Evolutionary conservation across 1,140 invertebrate species (phyloP).

Genomic region (Acromyrmex echinatior): DNA sequence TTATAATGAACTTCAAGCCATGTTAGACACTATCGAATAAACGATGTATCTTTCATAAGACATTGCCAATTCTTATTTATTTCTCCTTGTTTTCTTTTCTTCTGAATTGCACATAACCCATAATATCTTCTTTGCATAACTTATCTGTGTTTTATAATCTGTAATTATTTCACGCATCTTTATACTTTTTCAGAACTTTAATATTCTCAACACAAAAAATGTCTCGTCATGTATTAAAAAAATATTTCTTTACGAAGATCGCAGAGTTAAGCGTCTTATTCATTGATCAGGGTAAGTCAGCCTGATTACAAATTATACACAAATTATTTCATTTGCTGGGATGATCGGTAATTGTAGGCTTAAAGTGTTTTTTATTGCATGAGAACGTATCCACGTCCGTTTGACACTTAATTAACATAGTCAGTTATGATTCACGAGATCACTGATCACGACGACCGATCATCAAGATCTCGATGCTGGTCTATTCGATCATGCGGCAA

Average conservation of each 20-base stretch:
- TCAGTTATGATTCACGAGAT: constrained; percentile 1
- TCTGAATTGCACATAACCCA: not conserved
- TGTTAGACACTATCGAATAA: constrained; percentile 18
- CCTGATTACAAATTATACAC: not conserved
- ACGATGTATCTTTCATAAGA: constrained; percentile 9
- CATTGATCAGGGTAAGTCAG: not conserved
- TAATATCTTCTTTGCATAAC: constrained; percentile 4
- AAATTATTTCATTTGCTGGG: not conserved
- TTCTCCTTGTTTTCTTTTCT: not conserved
- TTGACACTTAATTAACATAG: constrained; percentile 31
- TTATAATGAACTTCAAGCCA: not conserved
- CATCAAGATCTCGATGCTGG: not conserved
- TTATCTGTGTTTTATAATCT: constrained; percentile 1
- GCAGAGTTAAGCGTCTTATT: not conserved
- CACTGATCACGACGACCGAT: not conserved
- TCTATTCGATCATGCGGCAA: not conserved
- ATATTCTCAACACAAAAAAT: constrained; percentile 1
- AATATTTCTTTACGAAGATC: not conserved
- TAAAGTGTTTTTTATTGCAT: not conserved
- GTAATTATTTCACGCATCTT: not conserved
- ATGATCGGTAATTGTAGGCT: not conserved
- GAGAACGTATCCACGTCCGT: not conserved
- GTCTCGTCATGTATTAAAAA: not conserved
- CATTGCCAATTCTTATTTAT: not conserved
- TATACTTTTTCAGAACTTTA: not conserved